Evolutionary conservation across 2,888 invertebrate genomes (phyloP).

Genomic region (Drosophila hamatofila): DNA sequence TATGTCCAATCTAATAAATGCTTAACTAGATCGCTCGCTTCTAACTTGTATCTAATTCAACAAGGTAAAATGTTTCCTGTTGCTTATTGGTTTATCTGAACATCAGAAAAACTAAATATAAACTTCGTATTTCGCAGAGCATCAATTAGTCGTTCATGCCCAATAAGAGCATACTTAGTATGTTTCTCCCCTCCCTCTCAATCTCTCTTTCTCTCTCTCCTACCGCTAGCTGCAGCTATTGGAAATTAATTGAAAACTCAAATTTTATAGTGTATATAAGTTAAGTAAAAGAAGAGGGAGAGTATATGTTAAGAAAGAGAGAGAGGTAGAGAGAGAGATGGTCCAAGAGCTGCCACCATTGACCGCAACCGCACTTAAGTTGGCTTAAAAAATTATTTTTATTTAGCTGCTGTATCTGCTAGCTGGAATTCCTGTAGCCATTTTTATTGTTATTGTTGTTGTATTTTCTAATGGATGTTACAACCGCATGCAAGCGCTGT

Average conservation of each 20-base stretch:
- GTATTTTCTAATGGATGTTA: conserved; percentile 68
- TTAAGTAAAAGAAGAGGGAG: conserved; percentile 7
- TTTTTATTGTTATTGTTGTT: conserved; percentile 24
- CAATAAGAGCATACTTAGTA: not conserved
- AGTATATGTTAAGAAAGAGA: not conserved
- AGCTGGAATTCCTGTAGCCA: conserved; percentile 46
- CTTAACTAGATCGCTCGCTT: not conserved
- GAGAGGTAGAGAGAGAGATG: not conserved
- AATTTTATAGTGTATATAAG: conserved; percentile 56
- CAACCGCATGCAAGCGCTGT: conserved; percentile 60
- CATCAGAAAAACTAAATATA: not conserved
- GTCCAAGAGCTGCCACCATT: conserved; percentile 15
- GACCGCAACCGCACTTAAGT: conserved; percentile 66
- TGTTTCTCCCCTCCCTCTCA: not conserved
- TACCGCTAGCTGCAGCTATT: conserved; percentile 45
- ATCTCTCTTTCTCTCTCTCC: conserved; percentile 7
- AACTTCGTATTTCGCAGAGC: not conserved
- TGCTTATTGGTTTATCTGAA: not conserved
- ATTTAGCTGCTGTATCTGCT: conserved; percentile 57
- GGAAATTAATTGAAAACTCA: conserved; percentile 79
- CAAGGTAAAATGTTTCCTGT: not conserved
- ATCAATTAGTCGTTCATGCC: conserved; percentile 1
- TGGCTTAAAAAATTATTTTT: conserved; percentile 66
- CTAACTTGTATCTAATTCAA: not conserved
- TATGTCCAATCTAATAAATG: not conserved